Evolutionary conservation across 2,888 invertebrate genomes (phyloP).

Genomic region (Tortricodes alternella): DNA sequence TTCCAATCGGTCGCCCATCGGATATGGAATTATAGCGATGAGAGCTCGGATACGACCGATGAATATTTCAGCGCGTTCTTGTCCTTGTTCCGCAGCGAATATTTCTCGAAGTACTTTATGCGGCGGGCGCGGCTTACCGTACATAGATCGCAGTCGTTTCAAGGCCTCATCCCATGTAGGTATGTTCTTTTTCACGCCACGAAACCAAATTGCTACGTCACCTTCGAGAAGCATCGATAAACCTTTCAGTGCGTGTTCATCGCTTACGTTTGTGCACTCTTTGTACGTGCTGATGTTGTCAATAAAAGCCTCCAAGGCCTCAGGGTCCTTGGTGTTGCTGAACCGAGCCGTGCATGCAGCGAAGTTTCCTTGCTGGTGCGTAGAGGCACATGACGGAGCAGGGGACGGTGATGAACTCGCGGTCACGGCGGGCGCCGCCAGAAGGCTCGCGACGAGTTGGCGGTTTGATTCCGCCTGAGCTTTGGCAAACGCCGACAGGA

Average conservation of each 20-base stretch:
- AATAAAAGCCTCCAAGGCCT: conserved; percentile 33
- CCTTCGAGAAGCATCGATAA: conserved; percentile 35
- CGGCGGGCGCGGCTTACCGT: conserved; percentile 16
- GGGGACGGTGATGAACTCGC: no score
- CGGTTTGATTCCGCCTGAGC: no score
- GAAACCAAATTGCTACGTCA: conserved; percentile 36
- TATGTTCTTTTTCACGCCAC: conserved; percentile 20
- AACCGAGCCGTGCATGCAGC: conserved; percentile 33
- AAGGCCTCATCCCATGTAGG: conserved; percentile 26
- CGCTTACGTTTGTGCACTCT: conserved; percentile 32
- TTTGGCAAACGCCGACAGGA: no score
- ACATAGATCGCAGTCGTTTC: conserved; percentile 22
- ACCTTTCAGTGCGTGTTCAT: conserved; percentile 34
- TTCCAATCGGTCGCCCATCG: neutral
- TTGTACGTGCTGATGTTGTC: conserved; percentile 25
- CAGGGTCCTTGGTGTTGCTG: conserved; percentile 3
- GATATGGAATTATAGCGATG: neutral
- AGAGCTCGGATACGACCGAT: neutral
- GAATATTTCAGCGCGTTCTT: neutral
- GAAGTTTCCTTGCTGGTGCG: conserved; percentile 1
- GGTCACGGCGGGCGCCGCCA: no score
- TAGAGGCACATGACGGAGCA: no score
- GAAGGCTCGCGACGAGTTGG: no score
- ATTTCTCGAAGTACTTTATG: conserved; percentile 27
- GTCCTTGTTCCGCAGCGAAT: conserved; percentile 18